Conservation (phyloP, 2,113 vertebrate species). For the Gila orcuttii region DNA sequence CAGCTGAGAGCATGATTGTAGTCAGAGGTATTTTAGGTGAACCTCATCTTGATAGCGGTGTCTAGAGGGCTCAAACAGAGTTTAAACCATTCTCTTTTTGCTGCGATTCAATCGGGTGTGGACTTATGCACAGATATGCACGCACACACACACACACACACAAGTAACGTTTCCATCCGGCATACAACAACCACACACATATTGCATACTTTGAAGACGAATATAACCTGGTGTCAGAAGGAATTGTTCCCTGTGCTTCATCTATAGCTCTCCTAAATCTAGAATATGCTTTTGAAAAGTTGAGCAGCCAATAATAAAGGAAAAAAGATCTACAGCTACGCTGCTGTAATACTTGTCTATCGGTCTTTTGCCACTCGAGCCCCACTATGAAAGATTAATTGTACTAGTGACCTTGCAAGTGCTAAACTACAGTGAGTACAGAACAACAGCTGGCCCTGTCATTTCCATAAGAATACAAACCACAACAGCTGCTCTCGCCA, state of each 20-base stretch:
- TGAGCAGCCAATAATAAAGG: neutral
- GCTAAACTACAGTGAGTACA: slow-evolving; percentile 42
- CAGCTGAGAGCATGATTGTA: slow-evolving; percentile 41
- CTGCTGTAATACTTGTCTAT: neutral
- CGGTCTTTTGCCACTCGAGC: neutral
- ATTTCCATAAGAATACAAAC: slow-evolving; percentile 50
- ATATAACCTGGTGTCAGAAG: slow-evolving; percentile 54
- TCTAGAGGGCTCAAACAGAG: slow-evolving; percentile 52
- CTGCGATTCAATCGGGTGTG: slow-evolving; percentile 39
- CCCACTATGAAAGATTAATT: slow-evolving; percentile 8
- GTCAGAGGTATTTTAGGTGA: slow-evolving; percentile 48
- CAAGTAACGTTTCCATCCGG: neutral
- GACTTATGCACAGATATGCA: slow-evolving; percentile 19
- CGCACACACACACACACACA: slow-evolving; percentile 26
- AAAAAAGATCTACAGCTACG: neutral
- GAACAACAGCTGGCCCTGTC: slow-evolving; percentile 60
- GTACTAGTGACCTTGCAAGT: slow-evolving; percentile 15
- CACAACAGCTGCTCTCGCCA: slow-evolving; percentile 54
- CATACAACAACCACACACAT: slow-evolving; percentile 39
- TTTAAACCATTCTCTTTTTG: slow-evolving; percentile 55
- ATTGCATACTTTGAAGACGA: slow-evolving; percentile 49
- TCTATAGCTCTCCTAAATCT: slow-evolving; percentile 30
- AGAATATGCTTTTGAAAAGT: slow-evolving; percentile 45
- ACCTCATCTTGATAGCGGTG: slow-evolving; percentile 43
- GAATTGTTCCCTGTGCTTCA: slow-evolving; percentile 43